Evolutionary conservation across 2,888 invertebrate genomes (phyloP), one percentile per base, ranked within the genome.

Genomic region (Tryphoninae sp.): DNA sequence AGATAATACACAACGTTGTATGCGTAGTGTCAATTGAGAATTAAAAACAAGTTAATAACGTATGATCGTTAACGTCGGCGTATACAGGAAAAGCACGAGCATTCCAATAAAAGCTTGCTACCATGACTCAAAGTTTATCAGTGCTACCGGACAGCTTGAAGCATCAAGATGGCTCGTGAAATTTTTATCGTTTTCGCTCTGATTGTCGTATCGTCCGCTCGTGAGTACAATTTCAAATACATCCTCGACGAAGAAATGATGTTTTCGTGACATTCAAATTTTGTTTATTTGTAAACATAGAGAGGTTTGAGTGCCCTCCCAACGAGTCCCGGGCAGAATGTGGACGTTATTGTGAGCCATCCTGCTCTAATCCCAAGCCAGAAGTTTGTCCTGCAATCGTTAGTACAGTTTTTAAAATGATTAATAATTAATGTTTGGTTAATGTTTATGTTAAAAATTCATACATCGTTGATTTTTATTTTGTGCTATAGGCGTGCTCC

Each of bases 61-160:
- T 61, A 13, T 2, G 13, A 45, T 13, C 13, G 13, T 45, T 45
- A 55, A 55, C 8, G 19, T 55, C 19, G 2, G 22, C 55, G n/a
- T 9, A 55, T 1, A 22, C 22, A 19, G 8, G 55, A 16, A 16
- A 40, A 53, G 4, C 23, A 49, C 8, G 49, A 62, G 26, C n/a
- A 72, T 62, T 40, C 13, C 7, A 67, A 75, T 75, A 75, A 75
- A 75, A 75, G 26, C 74, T 65, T 40, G 16, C 13, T 65, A 11
- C 4, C 16, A 26, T 26, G 45, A 9, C 58, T 58, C 3, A 26
- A 67, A 58, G 42, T 55, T 42, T 23, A 45, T 65, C 65, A 75
- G 74, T 75, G 13, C 13, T 19, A 22, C n/a, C 33, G 8, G 11
- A 16, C 40, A 40, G n/a, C 22, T 26, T 19, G 40, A 23, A 9